Percentiles rank a stretch among this genome's conserved stretches.
Evolutionary conservation across 2,888 invertebrate genomes (phyloP).

Genomic region (Margaritifera margaritifera): DNA sequence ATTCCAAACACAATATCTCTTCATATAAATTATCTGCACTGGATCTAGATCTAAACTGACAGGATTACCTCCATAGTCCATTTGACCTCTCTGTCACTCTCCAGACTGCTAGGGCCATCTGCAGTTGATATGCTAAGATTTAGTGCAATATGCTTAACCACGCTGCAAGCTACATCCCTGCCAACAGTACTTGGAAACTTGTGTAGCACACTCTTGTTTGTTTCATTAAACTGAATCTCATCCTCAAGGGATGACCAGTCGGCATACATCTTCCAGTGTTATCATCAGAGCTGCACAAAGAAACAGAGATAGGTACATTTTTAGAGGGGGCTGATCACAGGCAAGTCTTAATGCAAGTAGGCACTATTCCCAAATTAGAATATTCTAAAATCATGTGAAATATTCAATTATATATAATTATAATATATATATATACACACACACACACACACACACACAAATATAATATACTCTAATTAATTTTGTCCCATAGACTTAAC

Average conservation of each 20-base stretch:
- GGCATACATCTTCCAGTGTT: constrained; percentile 69
- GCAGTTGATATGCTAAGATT: constrained; percentile 77
- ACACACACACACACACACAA: too few species aligned
- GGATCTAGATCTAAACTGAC: background rate
- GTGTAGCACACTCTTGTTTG: constrained; percentile 79
- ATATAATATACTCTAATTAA: too few species aligned
- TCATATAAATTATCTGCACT: background rate
- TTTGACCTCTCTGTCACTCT: constrained; percentile 83
- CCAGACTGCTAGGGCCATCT: constrained; percentile 85
- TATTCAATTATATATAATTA: too few species aligned
- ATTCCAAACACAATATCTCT: too few species aligned
- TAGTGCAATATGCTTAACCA: constrained; percentile 84
- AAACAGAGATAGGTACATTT: background rate
- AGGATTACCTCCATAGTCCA: constrained; percentile 82
- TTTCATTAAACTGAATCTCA: constrained; percentile 71
- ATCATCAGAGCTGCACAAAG: background rate
- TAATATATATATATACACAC: too few species aligned
- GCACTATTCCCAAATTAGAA: too few species aligned
- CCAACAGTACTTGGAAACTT: constrained; percentile 84
- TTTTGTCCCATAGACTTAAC: too few species aligned
- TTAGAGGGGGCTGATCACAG: too few species aligned
- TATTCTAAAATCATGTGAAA: too few species aligned
- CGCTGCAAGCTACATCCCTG: constrained; percentile 85
- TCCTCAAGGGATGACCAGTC: constrained; percentile 73
- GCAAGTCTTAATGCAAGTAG: too few species aligned